Percentiles rank a stretch among this genome's conserved stretches.
phyloP scores from a whole-genome alignment of 2,797 vertebrate species.

The Sparidentex hasta region DNA sequence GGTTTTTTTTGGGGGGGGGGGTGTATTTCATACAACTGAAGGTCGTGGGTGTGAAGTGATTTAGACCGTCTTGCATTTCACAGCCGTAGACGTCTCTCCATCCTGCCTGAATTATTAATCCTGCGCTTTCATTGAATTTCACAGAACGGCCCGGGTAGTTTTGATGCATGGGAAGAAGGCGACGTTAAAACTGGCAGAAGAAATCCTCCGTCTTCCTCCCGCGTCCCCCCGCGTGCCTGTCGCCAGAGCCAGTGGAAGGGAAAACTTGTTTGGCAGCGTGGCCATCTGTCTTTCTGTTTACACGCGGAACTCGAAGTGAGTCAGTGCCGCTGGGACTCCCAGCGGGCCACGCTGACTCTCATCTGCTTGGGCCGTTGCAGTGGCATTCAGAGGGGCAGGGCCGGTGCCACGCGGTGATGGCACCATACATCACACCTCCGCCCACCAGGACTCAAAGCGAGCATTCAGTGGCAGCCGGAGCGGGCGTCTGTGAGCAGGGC shows the following conservation, averaged over 20 bases:
- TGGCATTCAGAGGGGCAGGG: slow-evolving; percentile 19
- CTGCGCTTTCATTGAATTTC: slow-evolving; percentile 51
- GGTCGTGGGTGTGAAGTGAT: slow-evolving; percentile 15
- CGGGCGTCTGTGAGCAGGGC: slow-evolving; percentile 9
- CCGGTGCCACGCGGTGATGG: slow-evolving; percentile 15
- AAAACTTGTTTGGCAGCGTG: slow-evolving; percentile 32
- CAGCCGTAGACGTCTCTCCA: slow-evolving; percentile 15
- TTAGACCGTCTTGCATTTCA: slow-evolving; percentile 19
- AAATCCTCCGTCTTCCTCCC: background rate
- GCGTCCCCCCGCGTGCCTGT: slow-evolving; percentile 18
- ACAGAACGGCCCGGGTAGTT: slow-evolving; percentile 53
- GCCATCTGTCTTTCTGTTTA: slow-evolving; percentile 67
- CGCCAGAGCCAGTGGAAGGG: background rate
- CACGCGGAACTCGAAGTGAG: slow-evolving; percentile 45
- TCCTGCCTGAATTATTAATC: slow-evolving; percentile 65
- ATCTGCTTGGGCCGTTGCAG: slow-evolving; percentile 34
- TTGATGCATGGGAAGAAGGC: slow-evolving; percentile 42
- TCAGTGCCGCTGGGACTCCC: slow-evolving; percentile 44
- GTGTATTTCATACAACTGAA: slow-evolving; percentile 2
- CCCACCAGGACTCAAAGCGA: slow-evolving; percentile 39
- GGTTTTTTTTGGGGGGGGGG: no score
- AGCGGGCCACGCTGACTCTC: slow-evolving; percentile 38
- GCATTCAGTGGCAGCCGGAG: slow-evolving; percentile 1
- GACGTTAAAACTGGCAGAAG: slow-evolving; percentile 16
- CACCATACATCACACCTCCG: slow-evolving; percentile 58